A percentile compares a stretch with the other conserved stretches of the same genome.
These are phyloP conservation scores for Todiramphus saurophagus DNA, from an alignment of 2,113 vertebrate species.

Conservation along the genomic window DNA sequence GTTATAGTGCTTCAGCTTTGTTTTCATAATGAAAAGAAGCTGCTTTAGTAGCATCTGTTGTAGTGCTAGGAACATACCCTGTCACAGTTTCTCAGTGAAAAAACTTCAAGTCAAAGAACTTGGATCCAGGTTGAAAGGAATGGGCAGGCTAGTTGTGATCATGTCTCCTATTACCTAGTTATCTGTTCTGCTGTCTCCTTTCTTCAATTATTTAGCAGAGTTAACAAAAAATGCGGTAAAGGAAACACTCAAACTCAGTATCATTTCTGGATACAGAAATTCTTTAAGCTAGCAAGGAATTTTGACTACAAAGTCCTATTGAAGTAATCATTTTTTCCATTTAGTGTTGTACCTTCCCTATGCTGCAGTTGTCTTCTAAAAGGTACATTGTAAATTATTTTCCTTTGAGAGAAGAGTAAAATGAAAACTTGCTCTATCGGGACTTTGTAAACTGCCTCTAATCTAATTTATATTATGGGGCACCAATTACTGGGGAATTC, in stretches of 20 bases:
- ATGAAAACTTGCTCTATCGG: neutral
- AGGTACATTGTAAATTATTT: neutral
- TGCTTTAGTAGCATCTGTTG: slow-evolving; percentile 52
- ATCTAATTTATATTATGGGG: neutral
- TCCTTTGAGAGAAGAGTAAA: neutral
- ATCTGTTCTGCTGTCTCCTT: neutral
- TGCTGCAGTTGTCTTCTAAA: neutral
- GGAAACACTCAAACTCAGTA: neutral
- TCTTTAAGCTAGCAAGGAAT: neutral
- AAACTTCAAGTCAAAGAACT: neutral
- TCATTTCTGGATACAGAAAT: neutral
- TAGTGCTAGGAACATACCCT: neutral
- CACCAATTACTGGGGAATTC: slow-evolving; percentile 3
- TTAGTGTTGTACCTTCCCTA: neutral
- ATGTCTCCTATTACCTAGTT: neutral
- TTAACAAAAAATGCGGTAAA: neutral
- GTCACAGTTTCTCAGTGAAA: neutral
- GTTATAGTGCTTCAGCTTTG: slow-evolving; percentile 41
- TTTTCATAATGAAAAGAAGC: slow-evolving; percentile 54
- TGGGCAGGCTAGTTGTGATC: neutral
- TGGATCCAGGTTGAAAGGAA: neutral
- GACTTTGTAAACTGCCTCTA: slow-evolving; percentile 15
- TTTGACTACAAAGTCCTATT: neutral
- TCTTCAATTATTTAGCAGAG: neutral
- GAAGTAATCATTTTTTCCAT: neutral